A percentile compares a stretch with the other conserved stretches of the same genome.
Conservation (phyloP, 1,140 invertebrate species). For the Lerema accius region DNA sequence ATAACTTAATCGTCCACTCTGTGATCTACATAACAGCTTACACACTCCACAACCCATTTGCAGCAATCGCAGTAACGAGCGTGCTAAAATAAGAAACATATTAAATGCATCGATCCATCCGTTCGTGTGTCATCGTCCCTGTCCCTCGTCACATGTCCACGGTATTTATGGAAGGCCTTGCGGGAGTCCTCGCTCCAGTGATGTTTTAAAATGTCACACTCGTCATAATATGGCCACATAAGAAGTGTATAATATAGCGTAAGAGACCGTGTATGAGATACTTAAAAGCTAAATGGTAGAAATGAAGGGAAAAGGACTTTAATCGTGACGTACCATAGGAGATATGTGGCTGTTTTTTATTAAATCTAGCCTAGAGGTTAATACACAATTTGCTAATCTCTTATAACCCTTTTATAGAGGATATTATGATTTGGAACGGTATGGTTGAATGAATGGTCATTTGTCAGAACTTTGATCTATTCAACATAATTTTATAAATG, state of each 20-base stretch:
- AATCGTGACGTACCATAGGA: background rate
- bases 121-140: constrained; percentile 5
- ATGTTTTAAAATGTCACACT: background rate
- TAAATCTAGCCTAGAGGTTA: too few relatives aligned
- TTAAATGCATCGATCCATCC: background rate
- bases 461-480: too few relatives aligned
- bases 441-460: too few relatives aligned
- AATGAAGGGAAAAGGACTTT: background rate
- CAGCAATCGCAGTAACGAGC: too few relatives aligned
- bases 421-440: too few relatives aligned
- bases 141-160: constrained; percentile 5
- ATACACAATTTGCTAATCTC: too few relatives aligned
- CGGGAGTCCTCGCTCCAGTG: constrained; percentile 22
- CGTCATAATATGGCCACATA: background rate
- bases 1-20: too few relatives aligned
- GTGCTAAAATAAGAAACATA: too few relatives aligned
- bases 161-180: constrained; percentile 25
- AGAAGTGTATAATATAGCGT: background rate
- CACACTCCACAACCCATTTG: too few relatives aligned
- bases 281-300: background rate
- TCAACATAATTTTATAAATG: too few relatives aligned
- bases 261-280: background rate
- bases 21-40: too few relatives aligned
- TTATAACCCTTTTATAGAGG: too few relatives aligned
- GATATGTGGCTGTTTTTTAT: background rate